Percentiles rank a stretch among this genome's conserved stretches.
Conservation (phyloP, 2,888 invertebrate species). For the Drosophila conformis region DNA sequence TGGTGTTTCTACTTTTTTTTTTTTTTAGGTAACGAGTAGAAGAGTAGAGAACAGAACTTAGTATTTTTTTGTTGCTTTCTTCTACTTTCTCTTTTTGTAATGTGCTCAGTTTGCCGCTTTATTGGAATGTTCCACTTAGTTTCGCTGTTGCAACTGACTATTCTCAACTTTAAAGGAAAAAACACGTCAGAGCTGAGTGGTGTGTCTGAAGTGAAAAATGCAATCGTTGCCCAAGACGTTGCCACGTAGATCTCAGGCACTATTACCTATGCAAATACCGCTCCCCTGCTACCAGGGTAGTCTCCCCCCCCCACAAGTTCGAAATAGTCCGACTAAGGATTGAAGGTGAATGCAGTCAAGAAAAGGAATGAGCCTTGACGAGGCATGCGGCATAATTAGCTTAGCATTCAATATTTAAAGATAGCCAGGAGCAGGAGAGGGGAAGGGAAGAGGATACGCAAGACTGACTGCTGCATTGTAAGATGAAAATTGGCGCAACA, state of each 20-base stretch:
- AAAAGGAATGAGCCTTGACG: conserved; percentile 21
- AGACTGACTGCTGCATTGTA: conserved; percentile 29
- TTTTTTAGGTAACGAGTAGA: neutral
- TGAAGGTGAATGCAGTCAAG: conserved; percentile 6
- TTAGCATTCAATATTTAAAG: conserved; percentile 41
- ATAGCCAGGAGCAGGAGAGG: neutral
- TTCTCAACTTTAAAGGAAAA: conserved; percentile 29
- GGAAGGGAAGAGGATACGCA: neutral
- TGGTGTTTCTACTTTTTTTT: neutral
- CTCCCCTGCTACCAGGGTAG: neutral
- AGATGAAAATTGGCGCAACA: conserved; percentile 58
- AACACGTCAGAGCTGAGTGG: conserved; percentile 20
- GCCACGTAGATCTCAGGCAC: conserved; percentile 19
- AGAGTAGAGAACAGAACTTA: neutral
- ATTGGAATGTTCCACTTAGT: conserved; percentile 43
- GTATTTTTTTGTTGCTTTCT: conserved; percentile 29
- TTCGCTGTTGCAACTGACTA: conserved; percentile 12
- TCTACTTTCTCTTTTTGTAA: conserved; percentile 6
- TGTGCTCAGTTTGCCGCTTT: conserved; percentile 22
- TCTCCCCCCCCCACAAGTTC: neutral
- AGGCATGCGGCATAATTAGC: conserved; percentile 48
- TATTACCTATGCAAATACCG: conserved; percentile 3
- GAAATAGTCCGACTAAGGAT: conserved; percentile 14
- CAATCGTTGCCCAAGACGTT: conserved; percentile 15
- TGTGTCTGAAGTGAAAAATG: conserved; percentile 29